Conservation (phyloP, 2,888 invertebrate genomes). For the Athalia circularis region DNA sequence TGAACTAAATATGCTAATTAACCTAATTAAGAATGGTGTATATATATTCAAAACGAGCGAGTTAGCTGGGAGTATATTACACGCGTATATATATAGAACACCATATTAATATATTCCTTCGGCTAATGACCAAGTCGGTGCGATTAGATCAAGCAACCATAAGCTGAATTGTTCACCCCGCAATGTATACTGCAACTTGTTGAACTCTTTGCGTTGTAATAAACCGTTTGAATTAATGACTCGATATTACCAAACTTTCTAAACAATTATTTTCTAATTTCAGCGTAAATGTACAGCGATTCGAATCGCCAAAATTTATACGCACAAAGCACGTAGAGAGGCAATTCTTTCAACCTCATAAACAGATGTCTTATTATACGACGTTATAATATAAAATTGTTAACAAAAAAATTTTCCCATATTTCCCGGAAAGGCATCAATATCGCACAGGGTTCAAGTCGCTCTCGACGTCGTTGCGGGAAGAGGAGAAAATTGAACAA, state of each 20-base stretch:
- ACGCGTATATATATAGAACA: conserved; percentile 11
- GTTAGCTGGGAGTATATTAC: conserved; percentile 1
- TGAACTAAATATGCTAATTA: conserved; percentile 57
- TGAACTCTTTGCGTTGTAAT: conserved; percentile 16
- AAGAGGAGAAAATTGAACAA: conserved; percentile 6
- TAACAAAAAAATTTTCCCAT: background rate
- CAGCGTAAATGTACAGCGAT: no score
- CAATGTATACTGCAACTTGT: background rate
- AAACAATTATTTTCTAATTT: no score
- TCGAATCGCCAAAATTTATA: no score
- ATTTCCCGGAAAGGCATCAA: background rate
- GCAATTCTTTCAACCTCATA: no score
- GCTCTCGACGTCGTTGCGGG: background rate
- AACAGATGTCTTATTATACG: background rate
- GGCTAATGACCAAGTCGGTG: conserved; percentile 33
- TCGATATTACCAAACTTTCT: no score
- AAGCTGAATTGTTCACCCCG: conserved; percentile 15
- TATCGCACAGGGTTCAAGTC: background rate
- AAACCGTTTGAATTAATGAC: no score
- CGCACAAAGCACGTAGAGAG: no score
- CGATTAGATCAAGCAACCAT: conserved; percentile 24
- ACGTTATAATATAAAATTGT: background rate
- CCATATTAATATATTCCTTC: conserved; percentile 27
- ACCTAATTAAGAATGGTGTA: conserved; percentile 40
- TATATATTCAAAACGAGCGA: background rate